Evolutionary conservation across 2,888 invertebrate genomes (phyloP).

Genomic region (Drosophila falleni): DNA sequence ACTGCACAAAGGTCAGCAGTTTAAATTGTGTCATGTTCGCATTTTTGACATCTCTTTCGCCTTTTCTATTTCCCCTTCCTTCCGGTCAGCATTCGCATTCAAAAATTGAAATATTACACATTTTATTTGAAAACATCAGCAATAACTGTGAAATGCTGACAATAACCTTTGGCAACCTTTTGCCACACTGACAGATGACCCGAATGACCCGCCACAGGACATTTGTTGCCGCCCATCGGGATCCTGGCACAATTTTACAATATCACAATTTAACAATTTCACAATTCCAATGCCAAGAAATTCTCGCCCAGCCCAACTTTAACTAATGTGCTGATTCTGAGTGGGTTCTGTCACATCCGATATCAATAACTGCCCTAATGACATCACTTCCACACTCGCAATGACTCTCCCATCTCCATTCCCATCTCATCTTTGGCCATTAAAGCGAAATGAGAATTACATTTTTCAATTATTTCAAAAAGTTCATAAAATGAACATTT

Average conservation of each 20-base stretch:
- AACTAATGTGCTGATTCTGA: conserved; percentile 68
- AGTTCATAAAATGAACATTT: not conserved
- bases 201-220: conserved; percentile 33
- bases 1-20: conserved; percentile 73
- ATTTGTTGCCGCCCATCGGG: conserved; percentile 16
- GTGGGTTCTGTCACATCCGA: conserved; percentile 57
- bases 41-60: conserved; percentile 53
- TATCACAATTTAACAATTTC: conserved; percentile 18
- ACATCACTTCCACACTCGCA: conserved; percentile 32
- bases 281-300: conserved; percentile 12
- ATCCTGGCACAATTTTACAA: not conserved
- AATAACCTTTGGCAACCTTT: conserved; percentile 54
- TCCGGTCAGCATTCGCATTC: conserved; percentile 28
- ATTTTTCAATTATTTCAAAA: conserved; percentile 26
- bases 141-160: conserved; percentile 65
- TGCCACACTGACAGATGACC: conserved; percentile 65
- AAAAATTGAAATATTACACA: conserved; percentile 83
- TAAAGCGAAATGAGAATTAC: conserved; percentile 9
- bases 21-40: conserved; percentile 79
- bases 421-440: not conserved
- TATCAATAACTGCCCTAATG: conserved; percentile 62
- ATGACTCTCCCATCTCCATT: not conserved
- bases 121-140: conserved; percentile 65
- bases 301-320: conserved; percentile 3
- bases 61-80: not conserved